Base-by-base conservation (phyloP, 2,113 vertebrate species). In the Laticauda laticaudata region DNA sequence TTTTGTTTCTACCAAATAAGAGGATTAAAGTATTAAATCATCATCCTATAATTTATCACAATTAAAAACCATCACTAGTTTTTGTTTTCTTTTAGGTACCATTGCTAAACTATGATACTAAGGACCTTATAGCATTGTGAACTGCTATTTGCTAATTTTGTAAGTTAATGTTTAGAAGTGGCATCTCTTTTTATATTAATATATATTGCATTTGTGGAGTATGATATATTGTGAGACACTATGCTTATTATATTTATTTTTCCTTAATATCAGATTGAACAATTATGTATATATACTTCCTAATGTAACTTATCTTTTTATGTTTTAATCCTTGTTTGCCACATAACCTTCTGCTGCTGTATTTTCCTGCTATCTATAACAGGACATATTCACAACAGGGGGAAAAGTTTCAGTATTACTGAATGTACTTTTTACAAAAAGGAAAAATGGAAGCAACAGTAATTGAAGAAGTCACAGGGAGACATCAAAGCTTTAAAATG, bases 401-500 rank as follows among this genome's bases (percentile, higher is more conserved):
- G 20, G 18, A 15, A 26, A 0, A 6, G 6, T 14, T 69, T 88
- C 48, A 34, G n/a, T 4, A 6, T 55, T 56, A 57, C 24, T 57
- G 59, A 54, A 2, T 88, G 7, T 88, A 24, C 29, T 26, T 87
- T 87, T 91, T 29, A 29, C 26, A 24, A 3, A 69, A 39, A 29
- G 45, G 29, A n/a, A 39, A 87, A 57, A 56, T 12, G 43, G 53
- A 48, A 59, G 8, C 12, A 92, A 8, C 39, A 55, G 34, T 51
- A 18, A 18, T 24, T n/a, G 61, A 88, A 89, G 88, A 75, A 85
- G 39, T 24, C n/a, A 64, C n/a, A 87, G n/a, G 8, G 20, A 54
- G 55, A 39, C 26, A 23, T 43, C 45, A 59, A 86, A 61, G 55
- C 91, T 75, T 94, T 29, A 55, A 95, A 90, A 90, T 86, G 88